phyloP scores from a whole-genome alignment of 2,888 invertebrate genomes.

The Melitaea athalia region DNA sequence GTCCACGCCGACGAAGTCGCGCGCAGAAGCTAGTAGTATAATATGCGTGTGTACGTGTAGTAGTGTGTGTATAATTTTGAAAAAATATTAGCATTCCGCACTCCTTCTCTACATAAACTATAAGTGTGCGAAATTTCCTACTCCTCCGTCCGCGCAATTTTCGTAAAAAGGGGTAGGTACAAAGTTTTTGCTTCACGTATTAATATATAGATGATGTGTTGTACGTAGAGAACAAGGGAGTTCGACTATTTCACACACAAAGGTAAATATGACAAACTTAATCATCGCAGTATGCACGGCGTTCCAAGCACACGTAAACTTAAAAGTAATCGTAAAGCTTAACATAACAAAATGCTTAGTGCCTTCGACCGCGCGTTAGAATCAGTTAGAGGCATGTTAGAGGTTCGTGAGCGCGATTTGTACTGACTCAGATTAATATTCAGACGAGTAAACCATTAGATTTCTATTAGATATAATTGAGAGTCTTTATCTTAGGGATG shows the following conservation, averaged over 20 bases:
- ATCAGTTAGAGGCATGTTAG: slow-evolving; percentile 55
- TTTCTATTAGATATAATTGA: slow-evolving; percentile 49
- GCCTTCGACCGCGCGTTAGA: slow-evolving; percentile 51
- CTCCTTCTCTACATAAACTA: too few relatives aligned
- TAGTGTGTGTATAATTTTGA: too few relatives aligned
- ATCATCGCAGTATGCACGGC: slow-evolving; percentile 10
- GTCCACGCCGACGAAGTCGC: too few relatives aligned
- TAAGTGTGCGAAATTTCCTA: too few relatives aligned
- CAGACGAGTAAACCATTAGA: slow-evolving; percentile 54
- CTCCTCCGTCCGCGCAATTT: too few relatives aligned
- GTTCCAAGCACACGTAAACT: slow-evolving; percentile 15
- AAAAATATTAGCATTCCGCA: too few relatives aligned
- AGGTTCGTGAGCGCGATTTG: slow-evolving; percentile 51
- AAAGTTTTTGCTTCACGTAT: too few relatives aligned
- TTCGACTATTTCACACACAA: not conserved
- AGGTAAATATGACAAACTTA: slow-evolving; percentile 16
- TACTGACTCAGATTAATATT: slow-evolving; percentile 55
- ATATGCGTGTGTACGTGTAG: too few relatives aligned
- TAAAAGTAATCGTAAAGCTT: slow-evolving; percentile 23
- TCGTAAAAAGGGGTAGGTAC: too few relatives aligned
- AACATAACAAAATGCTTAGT: slow-evolving; percentile 62
- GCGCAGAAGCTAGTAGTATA: too few relatives aligned
- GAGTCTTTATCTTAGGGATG: slow-evolving; percentile 34
- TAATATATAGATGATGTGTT: too few relatives aligned
- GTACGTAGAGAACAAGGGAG: not conserved